Base-by-base conservation (phyloP, 2,797 vertebrate species). In the Distichodus sexfasciatus region DNA sequence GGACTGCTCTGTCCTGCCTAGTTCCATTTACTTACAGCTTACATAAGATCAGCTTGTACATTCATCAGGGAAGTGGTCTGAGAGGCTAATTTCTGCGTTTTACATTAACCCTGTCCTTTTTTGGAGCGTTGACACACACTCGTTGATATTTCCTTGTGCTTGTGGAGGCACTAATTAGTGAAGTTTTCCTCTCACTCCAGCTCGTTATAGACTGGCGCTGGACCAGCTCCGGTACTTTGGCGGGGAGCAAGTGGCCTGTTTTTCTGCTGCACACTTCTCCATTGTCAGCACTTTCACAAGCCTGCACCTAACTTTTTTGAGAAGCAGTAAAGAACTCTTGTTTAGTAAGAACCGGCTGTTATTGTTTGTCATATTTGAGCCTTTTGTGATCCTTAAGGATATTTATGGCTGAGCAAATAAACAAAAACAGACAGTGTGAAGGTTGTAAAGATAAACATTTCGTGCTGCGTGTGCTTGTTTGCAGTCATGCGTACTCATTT, bases 241-340 rank as follows among this genome's bases (percentile, higher is more conserved):
- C 81, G 79, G 71, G 76, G 79, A 85, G 63, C 80, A 82, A 80
- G 67, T 61, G 70, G 77, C 82, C 82, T 76, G 83, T 65, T 80
- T 84, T 80, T 80, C 51, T 19, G 74, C 62, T 50, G 66, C 75
- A 53, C 77, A 74, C 77, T 83, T 79, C 73, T 77, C 67, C 66
- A 50, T 4, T 54, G 79, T 88, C 86, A 87, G 82, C 85, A 78
- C 66, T 87, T 87, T 85, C 76, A 72, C 74, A 82, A 82, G 65
- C 79, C 65, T 41, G 48, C 7, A 4, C 17, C 48, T 10, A 47
- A 15, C 8, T 61, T 48, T 55, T 60, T 51, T 28, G 23, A n/a
- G 3, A 51, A 62, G 50, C 12, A 3, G 51, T 33, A 28, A 10
- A 3, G 24, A 50, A 65, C 58, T 41, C 6, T 7, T 15, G 29